These are phyloP conservation scores for Nematostella vectensis DNA, from an alignment of 92 coral and sea anemone species.

Conservation along the genomic window DNA sequence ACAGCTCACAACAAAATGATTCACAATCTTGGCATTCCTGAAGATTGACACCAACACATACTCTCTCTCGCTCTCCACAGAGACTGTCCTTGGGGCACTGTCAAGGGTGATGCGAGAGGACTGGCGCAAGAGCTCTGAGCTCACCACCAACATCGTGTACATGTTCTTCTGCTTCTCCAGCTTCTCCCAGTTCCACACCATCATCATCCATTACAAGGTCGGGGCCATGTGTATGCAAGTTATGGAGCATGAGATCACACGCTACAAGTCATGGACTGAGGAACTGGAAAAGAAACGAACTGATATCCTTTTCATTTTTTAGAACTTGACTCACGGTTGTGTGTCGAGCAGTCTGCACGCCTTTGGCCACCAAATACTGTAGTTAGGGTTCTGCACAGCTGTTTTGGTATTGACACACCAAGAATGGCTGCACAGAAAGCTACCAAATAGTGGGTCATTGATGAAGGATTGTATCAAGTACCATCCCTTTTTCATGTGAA, in stretches of 20 bases:
- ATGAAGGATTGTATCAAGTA: no score
- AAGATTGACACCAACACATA: no score
- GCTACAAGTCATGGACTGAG: constrained; percentile 84
- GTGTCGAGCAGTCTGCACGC: neutral
- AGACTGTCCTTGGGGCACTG: constrained; percentile 90
- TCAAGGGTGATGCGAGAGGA: constrained; percentile 90
- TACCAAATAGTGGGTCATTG: no score
- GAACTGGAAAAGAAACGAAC: constrained; percentile 87
- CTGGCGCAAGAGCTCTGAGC: constrained; percentile 93
- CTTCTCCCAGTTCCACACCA: constrained; percentile 88
- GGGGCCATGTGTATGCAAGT: constrained; percentile 97
- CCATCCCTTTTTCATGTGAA: no score
- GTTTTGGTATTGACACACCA: no score
- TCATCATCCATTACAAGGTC: constrained; percentile 86
- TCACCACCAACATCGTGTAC: constrained; percentile 93
- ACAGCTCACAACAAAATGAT: no score
- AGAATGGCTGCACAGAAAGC: no score
- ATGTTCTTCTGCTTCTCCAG: constrained; percentile 96
- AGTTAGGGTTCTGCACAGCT: no score
- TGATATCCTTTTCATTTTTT: constrained; percentile 64
- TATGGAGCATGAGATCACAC: constrained; percentile 79
- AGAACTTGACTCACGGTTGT: neutral
- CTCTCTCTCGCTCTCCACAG: no score
- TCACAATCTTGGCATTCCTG: no score
- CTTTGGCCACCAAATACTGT: neutral